A percentile compares a stretch with the other conserved stretches of the same genome.
Evolutionary conservation across 2,888 invertebrate species (phyloP).

Genomic region (Drosophila atroscutellata): DNA sequence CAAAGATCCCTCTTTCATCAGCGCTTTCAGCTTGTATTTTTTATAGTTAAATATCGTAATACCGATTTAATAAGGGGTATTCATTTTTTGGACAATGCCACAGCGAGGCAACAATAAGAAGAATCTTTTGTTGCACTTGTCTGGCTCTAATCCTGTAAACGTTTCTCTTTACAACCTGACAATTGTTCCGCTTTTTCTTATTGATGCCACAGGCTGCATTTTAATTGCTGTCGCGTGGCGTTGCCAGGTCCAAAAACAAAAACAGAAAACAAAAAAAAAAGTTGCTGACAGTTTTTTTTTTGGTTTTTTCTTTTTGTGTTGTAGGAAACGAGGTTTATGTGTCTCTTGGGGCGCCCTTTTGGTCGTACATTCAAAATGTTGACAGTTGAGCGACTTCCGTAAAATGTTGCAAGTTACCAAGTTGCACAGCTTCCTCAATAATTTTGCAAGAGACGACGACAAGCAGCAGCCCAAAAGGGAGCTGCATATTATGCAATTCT

Average conservation of each 20-base stretch:
- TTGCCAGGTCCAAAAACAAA: conserved; percentile 34
- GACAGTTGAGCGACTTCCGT: conserved; percentile 61
- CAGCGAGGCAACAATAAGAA: conserved; percentile 6
- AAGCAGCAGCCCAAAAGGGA: neutral
- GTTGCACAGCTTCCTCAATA: conserved; percentile 15
- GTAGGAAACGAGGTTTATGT: neutral
- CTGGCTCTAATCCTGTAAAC: conserved; percentile 35
- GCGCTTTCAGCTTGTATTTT: neutral
- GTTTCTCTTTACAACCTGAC: conserved; percentile 54
- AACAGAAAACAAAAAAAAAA: conserved; percentile 23
- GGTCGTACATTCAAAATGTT: conserved; percentile 27
- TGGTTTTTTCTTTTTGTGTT: conserved; percentile 3
- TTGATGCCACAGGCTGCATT: conserved; percentile 68
- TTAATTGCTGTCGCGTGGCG: conserved; percentile 68
- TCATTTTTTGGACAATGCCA: neutral
- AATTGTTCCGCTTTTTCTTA: conserved; percentile 63
- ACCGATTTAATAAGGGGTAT: neutral
- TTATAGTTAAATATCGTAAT: neutral
- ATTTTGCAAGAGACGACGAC: conserved; percentile 1
- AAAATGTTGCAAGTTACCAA: conserved; percentile 38
- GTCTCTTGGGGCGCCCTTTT: conserved; percentile 16
- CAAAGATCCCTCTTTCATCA: neutral
- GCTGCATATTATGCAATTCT: conserved; percentile 64
- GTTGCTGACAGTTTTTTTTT: conserved; percentile 29
- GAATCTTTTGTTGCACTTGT: conserved; percentile 5